Evolutionary conservation across 2,888 invertebrate genomes (phyloP), one percentile per base, ranked within the genome.

Genomic region (Campoplex capitator): DNA sequence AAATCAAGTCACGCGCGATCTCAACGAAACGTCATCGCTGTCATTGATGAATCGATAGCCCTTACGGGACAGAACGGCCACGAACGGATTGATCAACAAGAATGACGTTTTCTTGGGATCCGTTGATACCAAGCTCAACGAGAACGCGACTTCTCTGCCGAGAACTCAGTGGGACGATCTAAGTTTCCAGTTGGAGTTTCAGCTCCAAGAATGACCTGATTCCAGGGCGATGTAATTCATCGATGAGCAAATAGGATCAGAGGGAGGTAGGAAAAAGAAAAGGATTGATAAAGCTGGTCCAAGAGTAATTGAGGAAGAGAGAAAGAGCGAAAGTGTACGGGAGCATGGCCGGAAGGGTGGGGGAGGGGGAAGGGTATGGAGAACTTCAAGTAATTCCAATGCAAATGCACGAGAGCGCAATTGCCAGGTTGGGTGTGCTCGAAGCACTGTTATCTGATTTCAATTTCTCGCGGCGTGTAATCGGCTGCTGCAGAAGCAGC

Each of bases 401-500:
- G 90, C 89, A 89, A 89, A 90, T 90, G 75, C 80, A 67, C 84
- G 79, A 68, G 75, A 75, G 56, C 75, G 75, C 85, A 85, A 84
- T 86, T 90, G 87, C 79, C 80, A 76, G 82, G 82, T 84, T 79
- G 74, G 80, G 78, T 82, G 87, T 83, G 82, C 87, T 86, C 82
- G 84, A 89, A 90, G 89, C 88, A 90, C 90, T 90, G 91, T 89
- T 92, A 92, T 92, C 92, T 90, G 92, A 92, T 92, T 92, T 92
- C 92, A 92, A 92, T 92, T 92, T 91, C 89, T 89, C 89, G 86
- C 71, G 88, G 9, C 82, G 85, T 82, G 89, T 90, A 92, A 92
- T 91, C 89, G 89, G 88, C 88, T 89, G 89, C 90, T 54, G 87
- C 81, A 84, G 87, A 87, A 88, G 38, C 38, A 88, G 86, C 84